Percentiles rank a stretch among this genome's conserved stretches.
Conservation (phyloP, 2,797 vertebrate species). For the Rhabdophis nuchalis region DNA sequence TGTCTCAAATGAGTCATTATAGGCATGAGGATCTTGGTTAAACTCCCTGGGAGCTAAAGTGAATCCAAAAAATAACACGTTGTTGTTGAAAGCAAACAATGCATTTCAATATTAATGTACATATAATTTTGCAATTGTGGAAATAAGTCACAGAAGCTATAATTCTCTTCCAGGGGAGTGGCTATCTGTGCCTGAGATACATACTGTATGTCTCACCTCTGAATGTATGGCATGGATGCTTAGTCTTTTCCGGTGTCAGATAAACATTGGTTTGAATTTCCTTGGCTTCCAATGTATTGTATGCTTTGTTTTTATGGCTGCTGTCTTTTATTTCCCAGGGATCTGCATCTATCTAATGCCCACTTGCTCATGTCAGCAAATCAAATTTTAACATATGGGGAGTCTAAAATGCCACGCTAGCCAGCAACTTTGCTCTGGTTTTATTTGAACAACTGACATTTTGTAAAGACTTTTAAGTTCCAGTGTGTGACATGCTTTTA, state of each 20-base stretch:
- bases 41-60: neutral
- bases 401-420: neutral
- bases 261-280: too few relatives aligned
- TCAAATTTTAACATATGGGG: neutral
- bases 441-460: neutral
- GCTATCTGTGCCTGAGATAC: too few relatives aligned
- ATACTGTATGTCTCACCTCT: too few relatives aligned
- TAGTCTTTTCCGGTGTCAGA: too few relatives aligned
- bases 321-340: too few relatives aligned
- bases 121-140: neutral
- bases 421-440: neutral
- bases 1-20: neutral
- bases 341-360: too few relatives aligned
- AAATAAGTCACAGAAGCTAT: neutral
- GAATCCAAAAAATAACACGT: neutral
- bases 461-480: neutral
- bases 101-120: neutral
- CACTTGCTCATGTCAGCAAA: neutral
- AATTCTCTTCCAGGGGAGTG: too few relatives aligned
- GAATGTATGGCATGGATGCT: too few relatives aligned
- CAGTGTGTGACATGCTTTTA: neutral
- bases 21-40: neutral
- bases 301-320: too few relatives aligned
- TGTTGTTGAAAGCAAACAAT: neutral
- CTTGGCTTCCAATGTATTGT: too few relatives aligned